Evolutionary conservation across 1,140 invertebrate species (phyloP).

Genomic region (Cepaea nemoralis): DNA sequence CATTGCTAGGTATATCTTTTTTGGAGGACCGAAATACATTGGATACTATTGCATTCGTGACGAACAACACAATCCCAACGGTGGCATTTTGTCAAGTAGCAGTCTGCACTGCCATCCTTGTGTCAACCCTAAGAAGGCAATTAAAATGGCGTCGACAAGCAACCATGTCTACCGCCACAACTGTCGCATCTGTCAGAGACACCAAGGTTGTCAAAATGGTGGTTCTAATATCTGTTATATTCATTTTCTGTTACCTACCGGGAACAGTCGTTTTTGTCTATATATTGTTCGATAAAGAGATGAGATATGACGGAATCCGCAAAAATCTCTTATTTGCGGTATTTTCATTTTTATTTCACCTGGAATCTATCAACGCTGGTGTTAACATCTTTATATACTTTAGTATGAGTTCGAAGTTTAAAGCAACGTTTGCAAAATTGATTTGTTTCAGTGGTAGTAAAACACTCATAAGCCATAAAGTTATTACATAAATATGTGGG

Average conservation of each 20-base stretch:
- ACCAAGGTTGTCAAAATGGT: neutral
- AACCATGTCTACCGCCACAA: neutral
- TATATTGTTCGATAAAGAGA: constrained; percentile 1
- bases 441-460: no score
- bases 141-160: neutral
- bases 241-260: neutral
- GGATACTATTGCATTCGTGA: neutral
- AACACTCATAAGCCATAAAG: no score
- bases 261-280: constrained; percentile 3
- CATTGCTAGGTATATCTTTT: neutral
- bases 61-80: neutral
- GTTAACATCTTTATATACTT: constrained; percentile 34
- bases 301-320: constrained; percentile 12
- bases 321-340: neutral
- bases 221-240: neutral
- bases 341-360: neutral
- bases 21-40: neutral
- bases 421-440: no score
- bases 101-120: neutral
- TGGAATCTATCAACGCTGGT: constrained; percentile 23
- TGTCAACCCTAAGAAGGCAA: neutral
- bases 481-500: no score
- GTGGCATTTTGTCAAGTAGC: neutral
- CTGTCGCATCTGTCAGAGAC: neutral
- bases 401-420: constrained; percentile 21